A percentile compares a stretch with the other conserved stretches of the same genome.
Evolutionary conservation across 1,140 invertebrate species (phyloP).

Genomic region (Proctacanthus coquilletti): DNA sequence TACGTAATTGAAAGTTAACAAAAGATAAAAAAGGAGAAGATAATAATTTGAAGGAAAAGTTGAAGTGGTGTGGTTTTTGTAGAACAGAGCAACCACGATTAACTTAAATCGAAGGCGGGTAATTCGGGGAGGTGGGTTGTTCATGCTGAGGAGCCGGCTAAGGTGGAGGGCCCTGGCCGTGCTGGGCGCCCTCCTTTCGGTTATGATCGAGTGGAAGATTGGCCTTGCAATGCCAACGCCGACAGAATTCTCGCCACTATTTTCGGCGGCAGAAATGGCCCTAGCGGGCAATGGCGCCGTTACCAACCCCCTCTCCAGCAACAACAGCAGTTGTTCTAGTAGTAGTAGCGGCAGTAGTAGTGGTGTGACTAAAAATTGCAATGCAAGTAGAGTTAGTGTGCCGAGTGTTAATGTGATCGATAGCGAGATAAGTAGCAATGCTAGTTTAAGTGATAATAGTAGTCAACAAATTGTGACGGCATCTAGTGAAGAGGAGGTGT

Average conservation of each 20-base stretch:
- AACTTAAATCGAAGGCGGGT: too few species aligned
- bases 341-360: slow-evolving; percentile 5
- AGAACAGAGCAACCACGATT: too few species aligned
- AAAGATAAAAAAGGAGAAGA: too few species aligned
- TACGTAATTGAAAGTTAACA: too few species aligned
- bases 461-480: too few species aligned
- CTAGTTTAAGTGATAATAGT: neutral
- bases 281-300: neutral
- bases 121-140: too few species aligned
- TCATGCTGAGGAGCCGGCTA: slow-evolving; percentile 29
- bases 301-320: neutral
- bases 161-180: slow-evolving; percentile 30
- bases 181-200: slow-evolving; percentile 30
- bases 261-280: slow-evolving; percentile 1
- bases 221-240: slow-evolving; percentile 21
- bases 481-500: too few species aligned
- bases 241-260: slow-evolving; percentile 7
- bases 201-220: slow-evolving; percentile 21
- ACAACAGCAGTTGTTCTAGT: slow-evolving; percentile 4
- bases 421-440: neutral
- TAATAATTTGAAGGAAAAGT: too few species aligned
- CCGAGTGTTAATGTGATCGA: too few species aligned
- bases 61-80: too few species aligned
- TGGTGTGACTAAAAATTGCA: neutral
- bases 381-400: too few species aligned